Conservation (phyloP, 2,888 invertebrate genomes). For the Scaptomyza caliginosa region DNA sequence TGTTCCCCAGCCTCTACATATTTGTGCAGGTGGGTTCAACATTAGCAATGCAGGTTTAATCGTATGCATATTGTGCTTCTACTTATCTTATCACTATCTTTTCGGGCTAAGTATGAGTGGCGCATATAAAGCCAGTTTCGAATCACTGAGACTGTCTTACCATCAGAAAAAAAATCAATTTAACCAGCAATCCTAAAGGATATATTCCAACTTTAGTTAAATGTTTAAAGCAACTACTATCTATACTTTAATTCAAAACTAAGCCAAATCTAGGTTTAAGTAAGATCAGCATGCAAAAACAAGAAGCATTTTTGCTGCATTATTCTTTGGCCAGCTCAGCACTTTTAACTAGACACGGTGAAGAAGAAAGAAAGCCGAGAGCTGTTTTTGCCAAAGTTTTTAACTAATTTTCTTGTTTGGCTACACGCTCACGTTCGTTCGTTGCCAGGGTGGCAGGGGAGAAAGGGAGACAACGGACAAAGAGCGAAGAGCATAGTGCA, state of each 20-base stretch:
- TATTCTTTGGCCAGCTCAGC: neutral
- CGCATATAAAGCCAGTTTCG: constrained; percentile 5
- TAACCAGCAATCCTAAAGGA: too few relatives aligned
- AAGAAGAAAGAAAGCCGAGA: constrained; percentile 41
- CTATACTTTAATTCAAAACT: neutral
- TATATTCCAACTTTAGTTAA: too few relatives aligned
- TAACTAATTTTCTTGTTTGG: constrained; percentile 73
- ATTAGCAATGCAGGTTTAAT: neutral
- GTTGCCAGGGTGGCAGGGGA: neutral
- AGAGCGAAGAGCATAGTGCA: constrained; percentile 8
- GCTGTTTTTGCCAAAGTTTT: constrained; percentile 65
- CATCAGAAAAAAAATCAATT: too few relatives aligned
- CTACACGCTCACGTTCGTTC: constrained; percentile 21
- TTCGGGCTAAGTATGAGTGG: neutral
- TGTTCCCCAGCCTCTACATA: neutral
- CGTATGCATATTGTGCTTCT: constrained; percentile 1
- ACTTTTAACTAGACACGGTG: constrained; percentile 6
- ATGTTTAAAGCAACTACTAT: too few relatives aligned
- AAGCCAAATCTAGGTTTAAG: neutral
- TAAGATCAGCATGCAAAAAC: neutral
- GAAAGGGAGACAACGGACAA: constrained; percentile 19
- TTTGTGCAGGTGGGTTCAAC: constrained; percentile 25
- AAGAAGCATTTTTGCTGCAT: neutral
- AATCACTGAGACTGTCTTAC: neutral
- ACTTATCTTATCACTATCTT: neutral